Conservation (phyloP, 2,888 invertebrate genomes). For the Harpalus rubripes region DNA sequence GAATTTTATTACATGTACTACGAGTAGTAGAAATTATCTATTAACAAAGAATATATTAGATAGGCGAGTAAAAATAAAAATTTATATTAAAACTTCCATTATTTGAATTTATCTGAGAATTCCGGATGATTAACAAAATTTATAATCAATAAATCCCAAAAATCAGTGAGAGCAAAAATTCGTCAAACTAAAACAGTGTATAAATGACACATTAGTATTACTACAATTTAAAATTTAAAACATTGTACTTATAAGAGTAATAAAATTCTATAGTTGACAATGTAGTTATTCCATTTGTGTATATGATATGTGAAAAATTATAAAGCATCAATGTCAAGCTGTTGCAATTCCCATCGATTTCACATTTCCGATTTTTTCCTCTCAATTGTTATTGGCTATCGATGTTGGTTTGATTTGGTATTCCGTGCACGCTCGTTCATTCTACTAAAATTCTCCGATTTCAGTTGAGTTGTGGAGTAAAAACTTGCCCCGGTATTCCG, state of each 20-base stretch:
- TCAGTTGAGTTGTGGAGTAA: conserved; percentile 36
- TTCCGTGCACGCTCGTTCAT: conserved; percentile 23
- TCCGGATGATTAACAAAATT: no score
- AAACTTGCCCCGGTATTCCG: conserved; percentile 55
- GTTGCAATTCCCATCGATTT: conserved; percentile 31
- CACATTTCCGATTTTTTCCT: conserved; percentile 47
- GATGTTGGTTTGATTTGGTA: conserved; percentile 6
- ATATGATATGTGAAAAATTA: conserved; percentile 1
- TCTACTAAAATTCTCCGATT: conserved; percentile 58
- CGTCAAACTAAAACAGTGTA: no score
- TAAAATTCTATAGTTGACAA: neutral
- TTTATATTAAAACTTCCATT: no score
- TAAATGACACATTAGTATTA: neutral
- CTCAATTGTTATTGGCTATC: conserved; percentile 47
- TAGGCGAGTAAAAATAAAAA: no score
- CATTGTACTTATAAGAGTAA: neutral
- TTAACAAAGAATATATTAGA: no score
- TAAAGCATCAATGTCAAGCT: conserved; percentile 9
- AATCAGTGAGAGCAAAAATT: no score
- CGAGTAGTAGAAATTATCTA: no score
- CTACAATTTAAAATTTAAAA: neutral
- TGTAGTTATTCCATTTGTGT: neutral
- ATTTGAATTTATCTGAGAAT: no score
- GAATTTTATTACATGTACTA: no score
- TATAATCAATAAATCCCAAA: no score